phyloP scores from a whole-genome alignment of 2,888 invertebrate genomes.

The Craniophora ligustri region DNA sequence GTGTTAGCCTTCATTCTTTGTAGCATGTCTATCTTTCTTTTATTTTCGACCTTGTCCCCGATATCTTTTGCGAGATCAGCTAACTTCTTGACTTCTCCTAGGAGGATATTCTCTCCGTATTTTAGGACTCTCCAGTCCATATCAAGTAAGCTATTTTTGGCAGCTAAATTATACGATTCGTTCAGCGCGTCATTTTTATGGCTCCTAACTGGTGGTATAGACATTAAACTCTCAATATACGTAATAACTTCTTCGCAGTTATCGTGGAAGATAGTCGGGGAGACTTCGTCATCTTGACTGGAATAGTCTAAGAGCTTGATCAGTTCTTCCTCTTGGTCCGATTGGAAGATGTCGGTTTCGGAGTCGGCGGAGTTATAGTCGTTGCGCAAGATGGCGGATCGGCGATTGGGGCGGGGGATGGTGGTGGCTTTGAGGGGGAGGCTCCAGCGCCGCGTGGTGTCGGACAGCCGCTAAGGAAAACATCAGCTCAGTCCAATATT shows the following conservation, averaged over 20 bases:
- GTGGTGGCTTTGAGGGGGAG: conserved; percentile 78
- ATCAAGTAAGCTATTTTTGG: conserved; percentile 78
- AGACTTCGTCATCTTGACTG: conserved; percentile 89
- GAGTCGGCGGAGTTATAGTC: conserved; percentile 88
- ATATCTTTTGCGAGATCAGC: conserved; percentile 75
- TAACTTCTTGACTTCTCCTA: conserved; percentile 81
- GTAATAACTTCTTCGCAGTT: conserved; percentile 81
- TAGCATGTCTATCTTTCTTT: conserved; percentile 67
- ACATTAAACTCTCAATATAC: conserved; percentile 78
- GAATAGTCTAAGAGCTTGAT: conserved; percentile 92
- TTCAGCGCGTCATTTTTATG: conserved; percentile 74
- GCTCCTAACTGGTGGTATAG: conserved; percentile 58
- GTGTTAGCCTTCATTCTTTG: conserved; percentile 70
- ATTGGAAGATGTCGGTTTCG: conserved; percentile 93
- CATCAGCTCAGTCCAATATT: conserved; percentile 73
- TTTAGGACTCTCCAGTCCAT: conserved; percentile 86
- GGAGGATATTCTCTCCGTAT: conserved; percentile 83
- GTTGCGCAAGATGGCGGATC: conserved; percentile 62
- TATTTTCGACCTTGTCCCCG: conserved; percentile 68
- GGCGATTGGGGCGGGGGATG: conserved; percentile 67
- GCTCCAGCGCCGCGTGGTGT: conserved; percentile 83
- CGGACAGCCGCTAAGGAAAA: conserved; percentile 80
- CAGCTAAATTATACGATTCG: conserved; percentile 77
- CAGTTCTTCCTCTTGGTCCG: conserved; percentile 94
- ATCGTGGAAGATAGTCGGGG: conserved; percentile 82